Conservation (phyloP, 1,140 invertebrate species). For the Steinernema khuongi region DNA sequence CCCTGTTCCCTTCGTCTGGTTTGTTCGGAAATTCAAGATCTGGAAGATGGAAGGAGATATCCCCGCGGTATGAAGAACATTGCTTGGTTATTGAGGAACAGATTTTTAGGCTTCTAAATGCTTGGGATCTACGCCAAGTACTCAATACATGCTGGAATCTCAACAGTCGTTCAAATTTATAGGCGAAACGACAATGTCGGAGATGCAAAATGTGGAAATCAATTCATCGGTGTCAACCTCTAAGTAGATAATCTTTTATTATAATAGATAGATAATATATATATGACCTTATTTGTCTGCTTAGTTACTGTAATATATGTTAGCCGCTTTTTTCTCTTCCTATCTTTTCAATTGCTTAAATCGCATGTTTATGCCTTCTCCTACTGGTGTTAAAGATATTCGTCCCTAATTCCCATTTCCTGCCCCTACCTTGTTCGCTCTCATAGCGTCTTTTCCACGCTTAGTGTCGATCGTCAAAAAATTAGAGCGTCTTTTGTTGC, state of each 20-base stretch:
- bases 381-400: not conserved
- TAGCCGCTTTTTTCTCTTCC: not conserved
- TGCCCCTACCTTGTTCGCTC: not conserved
- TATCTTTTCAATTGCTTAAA: conserved; percentile 5
- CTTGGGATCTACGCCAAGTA: conserved; percentile 50
- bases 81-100: not conserved
- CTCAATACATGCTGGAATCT: conserved; percentile 58
- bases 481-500: too few species aligned
- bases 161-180: conserved; percentile 55
- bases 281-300: not conserved
- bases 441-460: not conserved
- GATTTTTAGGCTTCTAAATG: conserved; percentile 52
- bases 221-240: not conserved
- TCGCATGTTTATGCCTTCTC: conserved; percentile 1
- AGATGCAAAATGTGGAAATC: conserved; percentile 40
- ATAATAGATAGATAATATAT: not conserved
- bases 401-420: not conserved
- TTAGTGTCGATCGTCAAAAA: not conserved
- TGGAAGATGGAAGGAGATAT: conserved; percentile 50
- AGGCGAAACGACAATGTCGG: conserved; percentile 49
- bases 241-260: not conserved
- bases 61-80: conserved; percentile 43
- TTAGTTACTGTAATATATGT: not conserved
- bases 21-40: conserved; percentile 57
- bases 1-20: conserved; percentile 50